Evolutionary conservation across 2,797 vertebrate species (phyloP), one percentile per base, ranked within the genome.

Genomic region (Lepus oiostolus): DNA sequence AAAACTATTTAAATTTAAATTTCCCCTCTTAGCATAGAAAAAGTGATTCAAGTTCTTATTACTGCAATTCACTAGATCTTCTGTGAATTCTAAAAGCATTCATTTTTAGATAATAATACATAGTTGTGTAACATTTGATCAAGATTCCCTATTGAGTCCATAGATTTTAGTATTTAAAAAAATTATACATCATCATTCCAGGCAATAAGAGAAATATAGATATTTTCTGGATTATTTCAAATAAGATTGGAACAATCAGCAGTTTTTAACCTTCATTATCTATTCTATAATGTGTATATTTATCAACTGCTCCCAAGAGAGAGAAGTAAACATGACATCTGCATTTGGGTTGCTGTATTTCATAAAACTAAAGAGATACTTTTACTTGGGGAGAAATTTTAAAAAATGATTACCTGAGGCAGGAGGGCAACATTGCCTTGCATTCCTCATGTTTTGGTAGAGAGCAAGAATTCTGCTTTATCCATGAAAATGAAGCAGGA

Each of bases 1-100:
- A 93, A 96, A 91, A 13, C 3, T 74, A 52, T 81, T 60, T 94
- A 54, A 90, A 74, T 85, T 70, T 85, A 67, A 42, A 50, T 70
- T 89, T 87, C 35, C 42, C 10, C 19, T 4, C 38, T 63, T 77
- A 87, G 16, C 19, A 21, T 35, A 74, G 17, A 90, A 62, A 54
- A 65, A 96, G 70, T 85, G 6, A 86, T n/a, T 72, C 28, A 80
- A 63, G 35, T 85, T 5, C 17, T 85, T 87, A 52, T 83, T 82
- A 76, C 63, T 87, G 79, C 28, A 87, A 82, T 52, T 28, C 7
- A 88, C 10, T 50, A 63, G 74, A 63, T 77, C 35, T 50, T 81
- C 12, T 70, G 4, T n/a, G 2, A 84, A 84, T 90, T 94, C 16
- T 58, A 83, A 76, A 88, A 28, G 16, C 11, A 58, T 24, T n/a